These are phyloP conservation scores for Zoanthus sociatus DNA, from an alignment of 92 coral and sea anemone species.

Conservation along the genomic window DNA sequence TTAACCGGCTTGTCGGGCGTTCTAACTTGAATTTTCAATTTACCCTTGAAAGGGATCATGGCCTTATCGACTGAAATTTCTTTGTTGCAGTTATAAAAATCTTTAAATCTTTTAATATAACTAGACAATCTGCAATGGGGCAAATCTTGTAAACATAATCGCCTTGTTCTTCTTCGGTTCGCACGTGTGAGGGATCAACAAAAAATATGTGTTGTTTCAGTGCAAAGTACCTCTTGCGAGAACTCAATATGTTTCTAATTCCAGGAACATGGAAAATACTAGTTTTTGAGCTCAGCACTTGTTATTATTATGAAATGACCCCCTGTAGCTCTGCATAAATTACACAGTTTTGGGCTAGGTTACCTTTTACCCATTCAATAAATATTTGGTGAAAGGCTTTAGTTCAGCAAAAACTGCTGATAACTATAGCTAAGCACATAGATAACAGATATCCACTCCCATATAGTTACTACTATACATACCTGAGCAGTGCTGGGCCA, in stretches of 20 bases:
- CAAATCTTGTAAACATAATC: constrained; percentile 57
- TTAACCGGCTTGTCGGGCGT: too few species aligned
- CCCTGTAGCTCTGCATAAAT: constrained; percentile 29
- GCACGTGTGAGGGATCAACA: constrained; percentile 46
- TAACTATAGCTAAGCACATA: constrained; percentile 31
- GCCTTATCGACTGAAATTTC: constrained; percentile 61
- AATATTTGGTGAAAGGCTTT: constrained; percentile 36
- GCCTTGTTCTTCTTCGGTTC: constrained; percentile 39
- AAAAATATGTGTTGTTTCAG: constrained; percentile 49
- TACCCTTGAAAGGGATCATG: constrained; percentile 65
- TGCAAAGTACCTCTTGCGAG: constrained; percentile 24
- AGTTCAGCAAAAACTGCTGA: constrained; percentile 26
- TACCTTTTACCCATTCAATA: constrained; percentile 24
- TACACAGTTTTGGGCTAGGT: background rate
- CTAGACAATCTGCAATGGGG: constrained; percentile 15
- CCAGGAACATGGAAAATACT: constrained; percentile 31
- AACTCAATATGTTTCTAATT: constrained; percentile 6
- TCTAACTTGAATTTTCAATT: constrained; percentile 44
- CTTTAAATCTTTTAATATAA: constrained; percentile 34
- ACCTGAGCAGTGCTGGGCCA: constrained; percentile 33
- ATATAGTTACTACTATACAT: constrained; percentile 10
- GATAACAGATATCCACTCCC: constrained; percentile 24
- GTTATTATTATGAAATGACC: constrained; percentile 27
- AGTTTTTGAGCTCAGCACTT: constrained; percentile 28
- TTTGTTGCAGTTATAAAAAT: constrained; percentile 36